Conservation (phyloP, 2,797 vertebrate genomes). For the Helicolenus hilgendorfi region DNA sequence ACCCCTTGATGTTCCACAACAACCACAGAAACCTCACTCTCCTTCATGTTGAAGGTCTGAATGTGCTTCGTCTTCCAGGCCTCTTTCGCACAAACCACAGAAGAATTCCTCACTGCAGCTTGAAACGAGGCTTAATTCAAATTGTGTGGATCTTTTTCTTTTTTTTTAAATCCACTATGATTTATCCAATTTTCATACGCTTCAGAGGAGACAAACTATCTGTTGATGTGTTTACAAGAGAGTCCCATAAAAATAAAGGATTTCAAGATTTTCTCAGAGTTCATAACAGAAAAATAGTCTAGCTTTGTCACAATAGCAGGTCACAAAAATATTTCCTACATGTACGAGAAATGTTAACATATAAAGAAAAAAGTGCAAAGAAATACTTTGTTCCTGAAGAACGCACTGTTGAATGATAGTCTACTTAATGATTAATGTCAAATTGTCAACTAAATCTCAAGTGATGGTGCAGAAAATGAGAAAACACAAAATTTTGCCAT, state of each 20-base stretch:
- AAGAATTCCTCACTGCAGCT: neutral
- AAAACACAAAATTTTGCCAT: neutral
- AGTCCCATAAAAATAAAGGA: neutral
- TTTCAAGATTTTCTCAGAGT: neutral
- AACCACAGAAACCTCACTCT: slow-evolving; percentile 31
- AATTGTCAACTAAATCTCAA: neutral
- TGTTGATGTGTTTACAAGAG: neutral
- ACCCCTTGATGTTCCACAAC: slow-evolving; percentile 16
- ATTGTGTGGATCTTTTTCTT: neutral
- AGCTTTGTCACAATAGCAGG: neutral
- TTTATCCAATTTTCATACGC: neutral
- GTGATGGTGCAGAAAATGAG: neutral
- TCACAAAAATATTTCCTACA: neutral
- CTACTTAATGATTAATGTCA: neutral
- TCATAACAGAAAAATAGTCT: neutral
- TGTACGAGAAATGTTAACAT: neutral
- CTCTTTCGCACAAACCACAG: slow-evolving; percentile 11
- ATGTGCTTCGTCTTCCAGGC: neutral
- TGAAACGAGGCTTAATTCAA: neutral
- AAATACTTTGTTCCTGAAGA: neutral
- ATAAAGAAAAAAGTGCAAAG: neutral
- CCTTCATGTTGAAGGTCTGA: neutral
- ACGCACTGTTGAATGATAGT: neutral
- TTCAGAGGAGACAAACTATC: neutral
- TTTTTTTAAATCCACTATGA: neutral